These are phyloP conservation scores for Plebejus melissa DNA, from an alignment of 2,888 invertebrate genomes.

Conservation along the genomic window DNA sequence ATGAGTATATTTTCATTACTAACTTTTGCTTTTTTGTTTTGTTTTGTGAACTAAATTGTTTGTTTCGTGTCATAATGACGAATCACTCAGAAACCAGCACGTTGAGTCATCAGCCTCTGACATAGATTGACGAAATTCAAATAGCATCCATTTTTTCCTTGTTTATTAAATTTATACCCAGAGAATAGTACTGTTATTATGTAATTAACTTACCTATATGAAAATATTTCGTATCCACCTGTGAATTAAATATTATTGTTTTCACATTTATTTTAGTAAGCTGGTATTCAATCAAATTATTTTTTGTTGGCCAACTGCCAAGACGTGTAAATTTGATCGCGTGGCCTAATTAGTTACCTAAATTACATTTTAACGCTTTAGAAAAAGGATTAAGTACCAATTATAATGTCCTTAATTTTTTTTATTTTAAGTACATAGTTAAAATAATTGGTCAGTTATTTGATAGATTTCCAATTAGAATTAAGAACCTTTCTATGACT, in stretches of 20 bases:
- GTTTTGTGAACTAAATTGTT: neutral
- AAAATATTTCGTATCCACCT: neutral
- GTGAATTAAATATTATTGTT: neutral
- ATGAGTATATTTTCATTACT: too few species aligned
- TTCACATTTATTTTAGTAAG: neutral
- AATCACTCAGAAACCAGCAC: constrained; percentile 2
- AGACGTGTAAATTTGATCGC: too few species aligned
- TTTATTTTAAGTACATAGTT: too few species aligned
- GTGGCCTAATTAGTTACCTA: too few species aligned
- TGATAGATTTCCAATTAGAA: too few species aligned
- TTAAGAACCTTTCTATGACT: too few species aligned
- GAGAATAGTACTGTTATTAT: neutral
- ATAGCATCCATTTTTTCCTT: neutral
- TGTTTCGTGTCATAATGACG: neutral
- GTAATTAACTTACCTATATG: neutral
- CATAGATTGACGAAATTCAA: neutral
- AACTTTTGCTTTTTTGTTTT: too few species aligned
- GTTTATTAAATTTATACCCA: neutral
- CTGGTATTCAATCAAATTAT: neutral
- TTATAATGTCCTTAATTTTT: too few species aligned
- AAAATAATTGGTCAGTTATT: too few species aligned
- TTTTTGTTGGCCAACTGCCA: neutral
- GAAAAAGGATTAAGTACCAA: too few species aligned
- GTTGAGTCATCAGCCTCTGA: neutral
- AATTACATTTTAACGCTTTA: too few species aligned